Base-by-base conservation (phyloP, 1,140 invertebrate genomes). In the Microplitis demolitor region DNA sequence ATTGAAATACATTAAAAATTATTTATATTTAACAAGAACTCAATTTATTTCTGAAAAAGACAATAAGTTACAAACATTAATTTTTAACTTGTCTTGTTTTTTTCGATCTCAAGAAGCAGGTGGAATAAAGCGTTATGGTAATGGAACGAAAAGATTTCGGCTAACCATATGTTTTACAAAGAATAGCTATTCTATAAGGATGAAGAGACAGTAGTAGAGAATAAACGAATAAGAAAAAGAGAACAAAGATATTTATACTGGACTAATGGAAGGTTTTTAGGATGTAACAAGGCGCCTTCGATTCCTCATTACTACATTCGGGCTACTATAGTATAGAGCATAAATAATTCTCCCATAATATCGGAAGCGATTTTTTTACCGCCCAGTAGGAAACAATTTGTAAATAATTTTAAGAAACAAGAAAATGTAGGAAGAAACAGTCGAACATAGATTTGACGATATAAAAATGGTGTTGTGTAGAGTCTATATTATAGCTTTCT, bases 131-230 rank as follows among this genome's bases (percentile, higher is more conserved):
- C 72, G 56, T 80, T 81, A 83, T 80, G 78, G 78, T 84, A 79
- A 81, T 77, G 69, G 77, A 66, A 68, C 66, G 51, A 16, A 68
- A 68, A 80, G 74, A 81, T 79, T 77, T 78, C 76, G 69, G 78
- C 79, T 81, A 82, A 78, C 82, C 82, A 84, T 84, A 84, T 84
- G 82, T 76, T 78, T 70, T 61, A 63, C 74, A 56, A 66, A 72
- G 69, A 45, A 45, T 58, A 58, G 37, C 69, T 16, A 14, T 71
- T 45, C 39, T 45, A 11, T 45, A 45, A 45, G 39, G 39, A 45
- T 11, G 39, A 45, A 9, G 11, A 45, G 39, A 45, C 39, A 45
- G 39, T 45, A 45, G 39, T 45, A 45, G 50, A 35, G 31, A 9
- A 50, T 35, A 68, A 14, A 16, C 31, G 16, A 51, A 33, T n/a